These are phyloP conservation scores for Sarcophaga caerulescens DNA, from an alignment of 2,888 invertebrate species.

Conservation along the genomic window DNA sequence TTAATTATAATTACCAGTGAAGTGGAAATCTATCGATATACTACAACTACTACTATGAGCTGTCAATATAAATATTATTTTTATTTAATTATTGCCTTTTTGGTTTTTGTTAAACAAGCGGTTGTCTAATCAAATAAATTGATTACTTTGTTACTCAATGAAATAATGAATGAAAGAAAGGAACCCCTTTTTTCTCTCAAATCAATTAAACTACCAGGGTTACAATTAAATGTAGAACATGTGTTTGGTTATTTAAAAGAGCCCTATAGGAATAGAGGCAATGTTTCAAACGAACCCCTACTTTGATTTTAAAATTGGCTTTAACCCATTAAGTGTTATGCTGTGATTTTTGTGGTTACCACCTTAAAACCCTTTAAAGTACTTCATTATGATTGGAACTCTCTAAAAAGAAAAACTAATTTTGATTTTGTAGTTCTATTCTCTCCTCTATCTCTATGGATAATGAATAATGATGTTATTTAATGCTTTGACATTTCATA, in stretches of 20 bases:
- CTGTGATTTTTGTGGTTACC: conserved; percentile 65
- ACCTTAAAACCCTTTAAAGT: conserved; percentile 35
- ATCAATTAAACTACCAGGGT: neutral
- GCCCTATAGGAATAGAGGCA: neutral
- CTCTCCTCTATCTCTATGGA: neutral
- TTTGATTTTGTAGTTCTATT: conserved; percentile 5
- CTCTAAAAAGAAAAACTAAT: neutral
- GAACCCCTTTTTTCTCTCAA: conserved; percentile 38
- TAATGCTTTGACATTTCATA: conserved; percentile 64
- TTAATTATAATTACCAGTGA: conserved; percentile 52
- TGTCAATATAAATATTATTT: conserved; percentile 70
- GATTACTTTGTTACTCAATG: conserved; percentile 57
- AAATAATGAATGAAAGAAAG: neutral
- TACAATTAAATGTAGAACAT: conserved; percentile 48
- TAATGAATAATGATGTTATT: conserved; percentile 68
- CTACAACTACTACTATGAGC: conserved; percentile 39
- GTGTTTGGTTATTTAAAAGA: conserved; percentile 14
- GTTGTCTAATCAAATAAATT: conserved; percentile 60
- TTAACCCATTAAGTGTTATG: conserved; percentile 55
- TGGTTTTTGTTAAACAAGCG: conserved; percentile 15
- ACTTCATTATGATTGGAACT: neutral
- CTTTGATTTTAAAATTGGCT: neutral
- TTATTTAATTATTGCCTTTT: conserved; percentile 66
- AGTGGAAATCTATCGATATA: neutral
- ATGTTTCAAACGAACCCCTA: conserved; percentile 16